Conservation (phyloP, 1,140 invertebrate species). For the Scaptomyza pallida region DNA sequence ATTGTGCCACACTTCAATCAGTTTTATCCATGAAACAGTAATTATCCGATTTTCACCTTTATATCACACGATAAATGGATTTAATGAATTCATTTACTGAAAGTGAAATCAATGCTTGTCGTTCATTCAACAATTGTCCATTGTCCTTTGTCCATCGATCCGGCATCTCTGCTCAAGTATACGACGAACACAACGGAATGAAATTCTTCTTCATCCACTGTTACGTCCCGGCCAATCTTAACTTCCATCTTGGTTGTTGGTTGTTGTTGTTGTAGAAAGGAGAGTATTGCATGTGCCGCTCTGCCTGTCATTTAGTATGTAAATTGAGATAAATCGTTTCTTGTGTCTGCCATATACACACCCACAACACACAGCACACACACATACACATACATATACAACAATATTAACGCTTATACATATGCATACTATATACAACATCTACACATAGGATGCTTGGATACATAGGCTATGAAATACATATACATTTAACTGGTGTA, state of each 20-base stretch:
- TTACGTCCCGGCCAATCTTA: background rate
- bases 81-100: constrained; percentile 74
- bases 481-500: constrained; percentile 54
- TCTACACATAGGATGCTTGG: background rate
- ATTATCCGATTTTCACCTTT: constrained; percentile 40
- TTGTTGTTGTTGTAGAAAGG: constrained; percentile 13
- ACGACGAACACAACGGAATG: constrained; percentile 39
- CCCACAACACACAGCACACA: constrained; percentile 19
- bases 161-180: constrained; percentile 9
- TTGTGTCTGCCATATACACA: constrained; percentile 71
- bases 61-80: constrained; percentile 52
- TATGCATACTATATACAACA: constrained; percentile 10
- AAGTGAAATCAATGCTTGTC: constrained; percentile 70
- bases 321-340: constrained; percentile 82
- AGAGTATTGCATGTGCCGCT: constrained; percentile 67
- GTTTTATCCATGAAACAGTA: constrained; percentile 42
- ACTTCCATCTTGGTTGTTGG: constrained; percentile 3
- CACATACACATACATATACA: constrained; percentile 18
- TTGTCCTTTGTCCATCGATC: constrained; percentile 47
- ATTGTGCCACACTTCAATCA: constrained; percentile 22
- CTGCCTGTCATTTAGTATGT: constrained; percentile 81
- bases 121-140: constrained; percentile 63
- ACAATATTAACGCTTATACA: constrained; percentile 50
- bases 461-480: constrained; percentile 57
- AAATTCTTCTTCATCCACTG: constrained; percentile 37